A percentile compares a stretch with the other conserved stretches of the same genome.
These are phyloP conservation scores for Gambusia affinis DNA, from an alignment of 2,113 vertebrate genomes.

Conservation along the genomic window DNA sequence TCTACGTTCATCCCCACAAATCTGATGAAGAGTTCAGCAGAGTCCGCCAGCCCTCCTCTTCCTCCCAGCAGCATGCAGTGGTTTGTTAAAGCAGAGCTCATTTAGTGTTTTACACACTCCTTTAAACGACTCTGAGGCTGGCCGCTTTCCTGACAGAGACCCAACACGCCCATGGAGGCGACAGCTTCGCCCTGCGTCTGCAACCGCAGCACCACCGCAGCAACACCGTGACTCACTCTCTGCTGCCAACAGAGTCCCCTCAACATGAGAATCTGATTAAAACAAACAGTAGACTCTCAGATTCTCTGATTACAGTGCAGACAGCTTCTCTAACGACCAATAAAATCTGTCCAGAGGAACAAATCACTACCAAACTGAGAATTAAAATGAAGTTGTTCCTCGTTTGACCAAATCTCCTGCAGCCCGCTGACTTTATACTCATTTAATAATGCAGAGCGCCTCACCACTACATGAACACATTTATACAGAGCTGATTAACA, in stretches of 20 bases:
- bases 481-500: neutral
- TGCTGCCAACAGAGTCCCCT: slow-evolving; percentile 28
- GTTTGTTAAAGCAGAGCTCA: slow-evolving; percentile 59
- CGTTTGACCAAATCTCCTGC: neutral
- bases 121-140: slow-evolving; percentile 63
- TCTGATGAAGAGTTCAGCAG: neutral
- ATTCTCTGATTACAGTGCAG: slow-evolving; percentile 35
- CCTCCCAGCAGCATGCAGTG: slow-evolving; percentile 42
- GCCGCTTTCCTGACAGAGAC: slow-evolving; percentile 56
- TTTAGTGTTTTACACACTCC: slow-evolving; percentile 73
- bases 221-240: slow-evolving; percentile 56
- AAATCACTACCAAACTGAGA: neutral
- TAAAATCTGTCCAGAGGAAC: neutral
- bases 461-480: neutral
- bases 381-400: neutral
- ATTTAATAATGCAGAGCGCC: neutral
- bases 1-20: neutral
- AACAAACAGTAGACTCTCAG: slow-evolving; percentile 49
- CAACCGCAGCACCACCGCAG: slow-evolving; percentile 67
- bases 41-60: slow-evolving; percentile 7
- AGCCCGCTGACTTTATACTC: neutral
- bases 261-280: slow-evolving; percentile 42
- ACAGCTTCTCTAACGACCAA: slow-evolving; percentile 24
- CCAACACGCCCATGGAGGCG: slow-evolving; percentile 68
- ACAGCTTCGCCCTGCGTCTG: slow-evolving; percentile 57